Conservation (phyloP, 2,888 invertebrate species). For the Laothoe populi region DNA sequence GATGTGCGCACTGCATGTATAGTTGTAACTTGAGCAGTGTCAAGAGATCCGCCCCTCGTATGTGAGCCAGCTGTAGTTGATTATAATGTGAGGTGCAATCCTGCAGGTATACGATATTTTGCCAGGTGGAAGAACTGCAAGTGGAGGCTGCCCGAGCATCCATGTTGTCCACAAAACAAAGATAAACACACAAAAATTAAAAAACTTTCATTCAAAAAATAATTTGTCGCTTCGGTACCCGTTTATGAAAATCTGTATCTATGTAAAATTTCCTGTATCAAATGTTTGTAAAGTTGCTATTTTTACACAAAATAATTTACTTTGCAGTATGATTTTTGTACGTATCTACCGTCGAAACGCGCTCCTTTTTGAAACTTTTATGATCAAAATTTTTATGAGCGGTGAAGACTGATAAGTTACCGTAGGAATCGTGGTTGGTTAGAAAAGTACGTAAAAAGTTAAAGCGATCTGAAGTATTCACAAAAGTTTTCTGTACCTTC, state of each 20-base stretch:
- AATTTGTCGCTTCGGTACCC: constrained; percentile 76
- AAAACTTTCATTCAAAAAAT: constrained; percentile 82
- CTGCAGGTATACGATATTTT: constrained; percentile 92
- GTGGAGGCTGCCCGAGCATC: constrained; percentile 89
- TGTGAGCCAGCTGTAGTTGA: constrained; percentile 79
- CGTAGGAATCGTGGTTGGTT: constrained; percentile 74
- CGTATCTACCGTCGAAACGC: constrained; percentile 69
- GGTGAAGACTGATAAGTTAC: constrained; percentile 83
- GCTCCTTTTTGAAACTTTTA: constrained; percentile 73
- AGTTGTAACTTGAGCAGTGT: constrained; percentile 30
- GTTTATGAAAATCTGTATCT: constrained; percentile 64
- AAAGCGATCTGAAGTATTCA: constrained; percentile 66
- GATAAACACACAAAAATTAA: constrained; percentile 80
- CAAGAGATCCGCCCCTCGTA: constrained; percentile 49
- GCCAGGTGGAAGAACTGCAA: constrained; percentile 93
- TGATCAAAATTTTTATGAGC: constrained; percentile 78
- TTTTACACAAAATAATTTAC: constrained; percentile 73
- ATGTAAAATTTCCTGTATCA: constrained; percentile 76
- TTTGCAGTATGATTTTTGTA: constrained; percentile 69
- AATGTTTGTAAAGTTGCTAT: constrained; percentile 81
- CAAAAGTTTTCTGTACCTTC: constrained; percentile 63
- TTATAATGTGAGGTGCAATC: constrained; percentile 84
- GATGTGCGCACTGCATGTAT: constrained; percentile 43
- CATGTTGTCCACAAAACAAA: constrained; percentile 87
- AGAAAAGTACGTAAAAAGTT: constrained; percentile 67